Evolutionary conservation across 2,113 vertebrate genomes (phyloP).

Genomic region (Gopherus flavomarginatus): DNA sequence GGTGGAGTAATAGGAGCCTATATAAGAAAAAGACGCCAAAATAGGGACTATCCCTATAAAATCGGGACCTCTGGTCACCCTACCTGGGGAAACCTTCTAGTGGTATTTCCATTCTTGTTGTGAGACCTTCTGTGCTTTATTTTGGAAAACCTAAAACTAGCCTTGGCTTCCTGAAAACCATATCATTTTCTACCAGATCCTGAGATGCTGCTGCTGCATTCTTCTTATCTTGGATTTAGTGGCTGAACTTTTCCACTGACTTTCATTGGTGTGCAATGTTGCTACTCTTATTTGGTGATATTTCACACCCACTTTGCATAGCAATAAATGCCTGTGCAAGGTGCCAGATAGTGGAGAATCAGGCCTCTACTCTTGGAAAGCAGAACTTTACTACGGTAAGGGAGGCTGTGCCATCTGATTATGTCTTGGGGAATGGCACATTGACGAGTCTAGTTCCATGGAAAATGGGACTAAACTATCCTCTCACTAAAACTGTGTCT

Average conservation of each 20-base stretch:
- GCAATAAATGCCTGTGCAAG: neutral
- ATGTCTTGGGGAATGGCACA: accelerated
- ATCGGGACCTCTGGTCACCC: no score
- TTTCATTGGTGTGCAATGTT: accelerated
- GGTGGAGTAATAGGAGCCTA: no score
- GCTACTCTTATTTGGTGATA: accelerated
- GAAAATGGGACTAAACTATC: neutral
- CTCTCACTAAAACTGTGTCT: accelerated
- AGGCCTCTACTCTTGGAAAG: neutral
- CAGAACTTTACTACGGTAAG: neutral
- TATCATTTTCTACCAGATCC: constrained; percentile 6
- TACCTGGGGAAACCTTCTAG: constrained; percentile 18
- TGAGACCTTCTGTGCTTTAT: neutral
- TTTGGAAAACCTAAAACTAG: constrained; percentile 39
- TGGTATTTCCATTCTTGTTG: neutral
- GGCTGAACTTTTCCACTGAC: neutral
- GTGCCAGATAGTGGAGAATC: neutral
- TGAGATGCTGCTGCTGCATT: neutral
- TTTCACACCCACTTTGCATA: accelerated
- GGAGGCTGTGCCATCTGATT: neutral
- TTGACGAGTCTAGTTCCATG: accelerated
- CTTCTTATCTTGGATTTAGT: neutral
- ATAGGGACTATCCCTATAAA: no score
- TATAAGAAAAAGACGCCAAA: no score
- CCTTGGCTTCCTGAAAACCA: neutral